These are phyloP conservation scores for Litoditis marina DNA, from an alignment of 2,888 invertebrate species.

Conservation along the genomic window DNA sequence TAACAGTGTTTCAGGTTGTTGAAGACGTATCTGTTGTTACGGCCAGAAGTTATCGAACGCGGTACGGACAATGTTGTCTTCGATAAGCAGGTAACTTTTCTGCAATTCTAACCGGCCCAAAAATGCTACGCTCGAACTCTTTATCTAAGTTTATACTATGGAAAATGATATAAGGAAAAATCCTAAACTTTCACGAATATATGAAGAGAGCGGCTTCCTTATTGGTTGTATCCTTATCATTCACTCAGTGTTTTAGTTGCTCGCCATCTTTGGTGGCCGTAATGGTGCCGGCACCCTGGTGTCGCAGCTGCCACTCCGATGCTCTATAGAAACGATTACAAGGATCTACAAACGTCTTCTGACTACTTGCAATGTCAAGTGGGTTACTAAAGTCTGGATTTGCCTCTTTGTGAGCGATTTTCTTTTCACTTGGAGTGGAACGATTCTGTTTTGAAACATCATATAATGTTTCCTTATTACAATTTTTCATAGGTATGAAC, in stretches of 20 bases:
- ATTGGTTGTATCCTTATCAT: too few relatives aligned
- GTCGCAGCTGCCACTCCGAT: slow-evolving; percentile 7
- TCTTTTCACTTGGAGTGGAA: too few relatives aligned
- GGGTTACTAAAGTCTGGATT: not conserved
- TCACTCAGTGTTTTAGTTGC: not conserved
- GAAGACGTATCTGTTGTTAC: not conserved
- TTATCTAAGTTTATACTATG: too few relatives aligned
- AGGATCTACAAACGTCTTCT: not conserved
- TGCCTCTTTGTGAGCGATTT: too few relatives aligned
- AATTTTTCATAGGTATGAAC: too few relatives aligned
- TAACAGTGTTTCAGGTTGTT: not conserved
- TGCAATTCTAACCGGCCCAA: too few relatives aligned
- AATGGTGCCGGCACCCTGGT: slow-evolving; percentile 1
- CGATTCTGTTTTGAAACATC: too few relatives aligned
- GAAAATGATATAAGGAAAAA: too few relatives aligned
- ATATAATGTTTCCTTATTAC: too few relatives aligned
- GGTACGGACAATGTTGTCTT: not conserved
- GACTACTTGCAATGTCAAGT: not conserved
- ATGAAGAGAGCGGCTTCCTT: too few relatives aligned
- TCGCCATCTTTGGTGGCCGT: not conserved
- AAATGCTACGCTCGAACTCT: too few relatives aligned
- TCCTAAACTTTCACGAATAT: too few relatives aligned
- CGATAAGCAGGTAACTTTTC: not conserved
- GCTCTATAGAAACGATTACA: not conserved
- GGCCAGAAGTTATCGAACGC: not conserved